These are phyloP conservation scores for Norana najaformis DNA, from an alignment of 2,888 invertebrate species.

Conservation along the genomic window DNA sequence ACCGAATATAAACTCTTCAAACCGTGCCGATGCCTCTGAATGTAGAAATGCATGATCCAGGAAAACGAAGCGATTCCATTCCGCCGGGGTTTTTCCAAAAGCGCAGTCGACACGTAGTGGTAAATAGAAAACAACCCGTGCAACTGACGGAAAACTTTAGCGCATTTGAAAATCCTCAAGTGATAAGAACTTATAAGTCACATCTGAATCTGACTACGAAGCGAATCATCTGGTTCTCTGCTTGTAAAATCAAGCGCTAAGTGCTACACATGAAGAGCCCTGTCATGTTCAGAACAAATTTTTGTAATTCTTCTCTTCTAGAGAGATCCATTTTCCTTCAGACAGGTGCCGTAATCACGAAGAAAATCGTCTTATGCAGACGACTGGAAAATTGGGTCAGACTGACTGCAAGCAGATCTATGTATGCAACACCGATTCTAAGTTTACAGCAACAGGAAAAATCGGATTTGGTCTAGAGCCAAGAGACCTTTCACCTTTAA, in stretches of 20 bases:
- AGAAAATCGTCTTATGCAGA: background rate
- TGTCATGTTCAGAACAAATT: background rate
- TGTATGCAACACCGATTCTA: background rate
- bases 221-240: background rate
- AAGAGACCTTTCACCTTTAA: background rate
- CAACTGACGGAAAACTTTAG: background rate
- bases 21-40: too few relatives aligned
- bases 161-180: background rate
- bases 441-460: background rate
- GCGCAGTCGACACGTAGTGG: background rate
- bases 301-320: background rate
- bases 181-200: too few relatives aligned
- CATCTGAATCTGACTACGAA: background rate
- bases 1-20: too few relatives aligned
- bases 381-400: background rate
- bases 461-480: background rate
- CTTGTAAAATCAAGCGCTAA: background rate
- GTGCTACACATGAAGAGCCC: background rate
- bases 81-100: background rate
- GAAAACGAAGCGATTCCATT: background rate
- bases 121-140: background rate
- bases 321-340: background rate
- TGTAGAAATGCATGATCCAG: background rate
- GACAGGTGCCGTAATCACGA: background rate
- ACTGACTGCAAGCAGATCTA: background rate